A percentile compares a stretch with the other conserved stretches of the same genome.
phyloP scores from a whole-genome alignment of 1,140 invertebrate species.

The Lepidurus arcticus region DNA sequence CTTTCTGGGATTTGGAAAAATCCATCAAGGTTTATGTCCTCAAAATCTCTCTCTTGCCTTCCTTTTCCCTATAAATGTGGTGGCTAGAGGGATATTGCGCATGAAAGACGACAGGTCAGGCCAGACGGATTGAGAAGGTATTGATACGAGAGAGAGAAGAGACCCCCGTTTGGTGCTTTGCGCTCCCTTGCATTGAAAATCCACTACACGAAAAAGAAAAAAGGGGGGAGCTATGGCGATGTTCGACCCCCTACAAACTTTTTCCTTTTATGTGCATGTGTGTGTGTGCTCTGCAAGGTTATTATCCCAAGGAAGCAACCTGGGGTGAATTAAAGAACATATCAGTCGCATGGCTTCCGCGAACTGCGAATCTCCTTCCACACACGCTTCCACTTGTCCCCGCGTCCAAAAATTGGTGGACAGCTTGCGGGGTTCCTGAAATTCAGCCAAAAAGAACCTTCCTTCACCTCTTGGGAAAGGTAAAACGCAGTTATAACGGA shows the following conservation, averaged over 20 bases:
- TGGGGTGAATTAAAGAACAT: no score
- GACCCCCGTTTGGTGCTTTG: neutral
- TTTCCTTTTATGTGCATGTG: neutral
- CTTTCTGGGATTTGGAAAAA: neutral
- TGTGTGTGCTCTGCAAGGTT: neutral
- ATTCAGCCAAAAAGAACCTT: no score
- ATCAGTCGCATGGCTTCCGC: no score
- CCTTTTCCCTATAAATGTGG: neutral
- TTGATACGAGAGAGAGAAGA: conserved; percentile 8
- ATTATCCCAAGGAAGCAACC: no score
- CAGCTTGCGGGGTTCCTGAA: no score
- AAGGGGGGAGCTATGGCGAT: neutral
- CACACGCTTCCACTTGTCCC: no score
- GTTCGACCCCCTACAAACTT: neutral
- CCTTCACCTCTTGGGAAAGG: no score
- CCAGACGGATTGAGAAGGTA: conserved; percentile 2
- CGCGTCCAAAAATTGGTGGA: no score
- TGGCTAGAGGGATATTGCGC: neutral
- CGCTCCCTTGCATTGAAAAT: neutral
- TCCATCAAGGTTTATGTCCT: neutral
- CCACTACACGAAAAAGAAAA: neutral
- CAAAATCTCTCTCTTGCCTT: neutral
- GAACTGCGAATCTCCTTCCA: no score
- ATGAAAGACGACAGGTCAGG: conserved; percentile 10
- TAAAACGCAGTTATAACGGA: no score